These are phyloP conservation scores for Myrmecophaga tridactyla DNA, from an alignment of 2,113 vertebrate genomes.

Conservation along the genomic window DNA sequence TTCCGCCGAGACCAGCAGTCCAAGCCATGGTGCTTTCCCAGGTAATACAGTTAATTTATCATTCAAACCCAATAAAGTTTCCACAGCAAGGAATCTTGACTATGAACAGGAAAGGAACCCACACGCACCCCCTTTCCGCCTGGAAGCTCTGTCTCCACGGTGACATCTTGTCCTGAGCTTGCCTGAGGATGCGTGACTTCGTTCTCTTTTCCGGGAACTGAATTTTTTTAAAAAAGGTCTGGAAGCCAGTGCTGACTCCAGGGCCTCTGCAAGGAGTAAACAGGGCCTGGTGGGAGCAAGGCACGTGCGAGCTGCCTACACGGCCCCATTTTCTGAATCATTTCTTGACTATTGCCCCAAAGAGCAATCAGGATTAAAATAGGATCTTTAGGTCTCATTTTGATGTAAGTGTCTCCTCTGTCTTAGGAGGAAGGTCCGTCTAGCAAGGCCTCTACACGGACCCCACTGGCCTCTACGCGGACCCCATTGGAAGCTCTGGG, in stretches of 20 bases:
- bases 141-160: rapidly evolving
- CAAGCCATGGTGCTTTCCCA: rapidly evolving
- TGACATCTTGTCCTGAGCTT: not conserved
- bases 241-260: rapidly evolving
- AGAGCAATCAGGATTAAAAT: not conserved
- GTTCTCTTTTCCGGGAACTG: not conserved
- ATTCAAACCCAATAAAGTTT: not conserved
- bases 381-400: not conserved
- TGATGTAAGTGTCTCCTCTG: not conserved
- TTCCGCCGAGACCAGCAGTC: rapidly evolving
- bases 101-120: not conserved
- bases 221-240: not conserved
- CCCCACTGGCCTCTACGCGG: not conserved
- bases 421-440: not conserved
- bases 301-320: not conserved
- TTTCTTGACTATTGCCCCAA: not conserved
- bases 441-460: not conserved
- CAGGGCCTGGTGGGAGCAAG: not conserved
- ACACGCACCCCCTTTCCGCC: rapidly evolving
- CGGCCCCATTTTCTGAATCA: no score
- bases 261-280: not conserved
- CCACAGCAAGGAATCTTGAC: not conserved
- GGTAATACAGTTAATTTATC: not conserved
- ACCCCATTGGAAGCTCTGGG: no score
- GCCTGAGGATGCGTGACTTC: not conserved